Evolutionary conservation across 2,797 vertebrate species (phyloP), one percentile per base, ranked within the genome.

Genomic region (Urocyon cinereoargenteus): DNA sequence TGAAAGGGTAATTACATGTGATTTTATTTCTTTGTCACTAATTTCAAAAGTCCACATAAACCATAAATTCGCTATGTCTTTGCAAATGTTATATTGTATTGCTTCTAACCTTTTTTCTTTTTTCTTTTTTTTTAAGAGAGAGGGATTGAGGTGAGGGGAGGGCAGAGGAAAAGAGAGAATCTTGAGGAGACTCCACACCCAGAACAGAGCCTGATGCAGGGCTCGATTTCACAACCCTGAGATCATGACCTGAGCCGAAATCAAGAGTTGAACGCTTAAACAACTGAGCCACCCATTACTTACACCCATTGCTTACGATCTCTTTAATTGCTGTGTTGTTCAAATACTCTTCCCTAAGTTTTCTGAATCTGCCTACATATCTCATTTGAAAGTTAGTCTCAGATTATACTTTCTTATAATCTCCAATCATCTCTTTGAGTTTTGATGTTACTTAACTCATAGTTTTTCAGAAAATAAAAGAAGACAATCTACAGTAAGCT

Each of bases 31-130:
- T 94, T 89, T 84, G 64, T 88, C 81, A 6, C 81, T 95, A 92
- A 95, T 92, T 97, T 93, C 86, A 82, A 97, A 96, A 97, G 77
- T 62, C 45, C 36, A 83, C 57, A 86, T 59, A 96, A 81, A 88
- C 93, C 72, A 22, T 86, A 97, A 97, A 94, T 94, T 97, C 85
- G n/a, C 70, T 78, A 57, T 45, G 62, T 61, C 81, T 93, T 94
- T 88, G 66, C 55, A 92, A 93, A 88, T 70, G 51, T 78, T 85
- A 79, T 86, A 79, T 87, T 64, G 21, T 73, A 75, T 90, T 34
- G 61, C 45, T 94, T 75, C 55, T 90, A 90, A 88, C 9, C n/a
- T 21, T 68, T 55, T 55, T 34, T 68, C 34, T 31, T 62, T 26
- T 68, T 68, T 34, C 11, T 68, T n/a, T 68, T 68, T 34, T 68